Evolutionary conservation across 2,797 vertebrate genomes (phyloP).

Genomic region (Ceyx erithaca): DNA sequence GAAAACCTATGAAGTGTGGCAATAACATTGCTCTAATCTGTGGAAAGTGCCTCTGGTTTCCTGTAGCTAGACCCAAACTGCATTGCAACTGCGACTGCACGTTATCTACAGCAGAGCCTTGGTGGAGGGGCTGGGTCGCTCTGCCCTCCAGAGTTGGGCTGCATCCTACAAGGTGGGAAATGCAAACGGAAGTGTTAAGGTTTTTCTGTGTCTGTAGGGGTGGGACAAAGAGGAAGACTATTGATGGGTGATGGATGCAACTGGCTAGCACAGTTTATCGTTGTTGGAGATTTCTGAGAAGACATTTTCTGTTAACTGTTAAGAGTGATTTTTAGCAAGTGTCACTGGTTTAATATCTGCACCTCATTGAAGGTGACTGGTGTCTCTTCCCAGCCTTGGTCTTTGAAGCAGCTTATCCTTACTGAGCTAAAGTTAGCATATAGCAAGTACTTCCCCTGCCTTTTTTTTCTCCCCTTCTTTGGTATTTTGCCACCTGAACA

Average conservation of each 20-base stretch:
- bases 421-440: neutral
- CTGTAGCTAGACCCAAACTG: neutral
- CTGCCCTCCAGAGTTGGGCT: neutral
- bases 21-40: neutral
- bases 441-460: neutral
- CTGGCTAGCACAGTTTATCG: neutral
- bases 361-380: neutral
- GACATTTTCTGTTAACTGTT: neutral
- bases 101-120: neutral
- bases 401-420: neutral
- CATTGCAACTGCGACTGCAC: neutral
- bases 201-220: neutral
- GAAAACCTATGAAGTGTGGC: constrained; percentile 5
- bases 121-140: neutral
- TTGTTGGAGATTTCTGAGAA: neutral
- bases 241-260: rapidly evolving
- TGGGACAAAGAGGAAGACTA: neutral
- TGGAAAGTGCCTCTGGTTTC: constrained; percentile 11
- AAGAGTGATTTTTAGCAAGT: neutral
- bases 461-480: neutral
- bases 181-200: neutral
- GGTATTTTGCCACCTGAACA: neutral
- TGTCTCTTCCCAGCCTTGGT: neutral
- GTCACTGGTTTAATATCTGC: neutral
- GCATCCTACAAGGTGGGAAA: neutral